These are phyloP conservation scores for Diabrotica balteata DNA, from an alignment of 2,888 invertebrate genomes.

Conservation along the genomic window DNA sequence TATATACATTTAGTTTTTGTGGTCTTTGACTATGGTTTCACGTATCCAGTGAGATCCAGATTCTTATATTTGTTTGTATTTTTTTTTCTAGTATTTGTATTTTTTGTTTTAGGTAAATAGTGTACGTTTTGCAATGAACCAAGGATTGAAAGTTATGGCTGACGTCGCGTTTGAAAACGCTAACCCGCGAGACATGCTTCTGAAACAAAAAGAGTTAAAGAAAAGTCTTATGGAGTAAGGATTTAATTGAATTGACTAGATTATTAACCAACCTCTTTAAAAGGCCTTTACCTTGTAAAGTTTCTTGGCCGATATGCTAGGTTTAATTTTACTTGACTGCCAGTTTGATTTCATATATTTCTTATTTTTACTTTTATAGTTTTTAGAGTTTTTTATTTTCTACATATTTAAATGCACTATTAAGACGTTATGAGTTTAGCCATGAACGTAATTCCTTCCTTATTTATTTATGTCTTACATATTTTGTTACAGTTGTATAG, in stretches of 20 bases:
- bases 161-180: slow-evolving; percentile 53
- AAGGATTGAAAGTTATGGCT: slow-evolving; percentile 64
- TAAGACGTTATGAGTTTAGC: too few species aligned
- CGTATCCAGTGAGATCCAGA: neutral
- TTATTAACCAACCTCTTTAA: neutral
- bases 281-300: neutral
- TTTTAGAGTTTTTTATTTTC: too few species aligned
- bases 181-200: slow-evolving; percentile 54
- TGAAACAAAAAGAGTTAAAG: slow-evolving; percentile 62
- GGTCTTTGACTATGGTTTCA: too few species aligned
- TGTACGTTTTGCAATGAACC: slow-evolving; percentile 76
- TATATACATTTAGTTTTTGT: too few species aligned
- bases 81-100: slow-evolving; percentile 3
- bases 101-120: slow-evolving; percentile 70
- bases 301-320: too few species aligned
- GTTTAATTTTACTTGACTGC: too few species aligned
- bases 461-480: too few species aligned
- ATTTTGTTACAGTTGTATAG: neutral
- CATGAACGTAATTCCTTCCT: too few species aligned
- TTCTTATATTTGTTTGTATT: slow-evolving; percentile 1
- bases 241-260: neutral
- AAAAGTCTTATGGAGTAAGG: slow-evolving; percentile 60
- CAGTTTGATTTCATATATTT: too few species aligned
- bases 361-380: too few species aligned
- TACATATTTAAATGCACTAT: too few species aligned